Evolutionary conservation across 1,140 invertebrate genomes (phyloP), one percentile per base, ranked within the genome.

Genomic region (Panagrolaimus sp.): DNA sequence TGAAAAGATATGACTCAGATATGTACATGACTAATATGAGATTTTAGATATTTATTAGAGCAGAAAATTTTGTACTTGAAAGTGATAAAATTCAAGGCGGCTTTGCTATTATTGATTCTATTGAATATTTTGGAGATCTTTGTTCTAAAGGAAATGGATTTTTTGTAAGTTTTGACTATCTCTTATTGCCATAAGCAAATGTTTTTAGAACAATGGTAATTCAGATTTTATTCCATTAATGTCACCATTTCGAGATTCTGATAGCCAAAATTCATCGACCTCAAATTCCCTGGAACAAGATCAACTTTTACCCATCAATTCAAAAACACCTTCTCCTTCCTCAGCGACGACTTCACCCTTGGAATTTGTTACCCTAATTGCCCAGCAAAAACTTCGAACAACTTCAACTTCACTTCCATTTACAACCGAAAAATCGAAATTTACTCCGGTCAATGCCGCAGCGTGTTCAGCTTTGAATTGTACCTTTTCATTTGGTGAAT

Each of bases 51-150:
- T 82, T 68, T 67, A 75, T 82, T 31, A 62, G 73, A 27, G 77
- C 80, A 2, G 70, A 82, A 47, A 82, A 82, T 57, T 82, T 82
- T 68, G 80, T 82, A 5, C 83, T 80, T 42, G 43, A 74, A 42
- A 71, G 67, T 23, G 72, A 68, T 5, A 76, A 71, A 43, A 51
- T 82, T 13, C 70, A 75, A 67, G 80, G 80, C 9, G 80, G 80
- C 9, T 81, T 82, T 53, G 80, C 80, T 7, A 82, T 82, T 48
- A 70, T 82, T 44, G 80, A 82, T 63, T 67, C 69, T 23, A 67
- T 82, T 16, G 81, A 82, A 72, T 82, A 83, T 64, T 74, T 71
- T 64, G 80, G 74, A 57, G 73, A 75, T 44, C 78, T 82, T 64
- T 82, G 80, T 25, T 16, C 63, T 0, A 69, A 44, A 20, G 70